Percentiles rank a stretch among this genome's conserved stretches.
Conservation (phyloP, 2,113 vertebrate species). For the Thalassoma bifasciatum region DNA sequence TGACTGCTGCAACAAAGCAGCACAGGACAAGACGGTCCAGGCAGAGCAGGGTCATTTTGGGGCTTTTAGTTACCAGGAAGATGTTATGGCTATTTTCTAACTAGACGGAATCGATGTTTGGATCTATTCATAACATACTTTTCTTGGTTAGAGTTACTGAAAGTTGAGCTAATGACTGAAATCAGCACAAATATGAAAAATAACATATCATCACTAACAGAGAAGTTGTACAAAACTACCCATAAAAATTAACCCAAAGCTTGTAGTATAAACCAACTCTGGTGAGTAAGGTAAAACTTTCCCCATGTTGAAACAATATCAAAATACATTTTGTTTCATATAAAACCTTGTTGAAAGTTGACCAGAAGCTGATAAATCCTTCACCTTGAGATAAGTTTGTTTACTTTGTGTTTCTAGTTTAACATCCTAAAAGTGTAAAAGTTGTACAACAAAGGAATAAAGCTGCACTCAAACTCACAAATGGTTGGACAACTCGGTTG, state of each 20-base stretch:
- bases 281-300: too few relatives aligned
- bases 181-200: too few relatives aligned
- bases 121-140: not conserved
- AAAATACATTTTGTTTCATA: not conserved
- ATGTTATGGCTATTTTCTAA: not conserved
- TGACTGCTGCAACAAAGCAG: conserved; percentile 6
- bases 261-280: too few relatives aligned
- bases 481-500: not conserved
- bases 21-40: not conserved
- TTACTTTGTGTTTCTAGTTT: not conserved
- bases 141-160: too few relatives aligned
- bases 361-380: not conserved
- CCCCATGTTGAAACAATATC: not conserved
- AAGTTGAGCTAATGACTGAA: too few relatives aligned
- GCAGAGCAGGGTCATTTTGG: not conserved
- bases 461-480: not conserved
- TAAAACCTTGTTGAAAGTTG: not conserved
- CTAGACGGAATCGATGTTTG: not conserved
- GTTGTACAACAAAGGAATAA: not conserved
- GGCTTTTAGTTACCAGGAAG: not conserved
- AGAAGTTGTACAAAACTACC: too few relatives aligned
- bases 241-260: too few relatives aligned
- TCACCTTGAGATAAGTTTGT: not conserved
- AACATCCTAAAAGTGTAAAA: not conserved
- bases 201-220: too few relatives aligned